Evolutionary conservation across 2,888 invertebrate species (phyloP), one percentile per base, ranked within the genome.

Genomic region (Dolomedes plantarius): DNA sequence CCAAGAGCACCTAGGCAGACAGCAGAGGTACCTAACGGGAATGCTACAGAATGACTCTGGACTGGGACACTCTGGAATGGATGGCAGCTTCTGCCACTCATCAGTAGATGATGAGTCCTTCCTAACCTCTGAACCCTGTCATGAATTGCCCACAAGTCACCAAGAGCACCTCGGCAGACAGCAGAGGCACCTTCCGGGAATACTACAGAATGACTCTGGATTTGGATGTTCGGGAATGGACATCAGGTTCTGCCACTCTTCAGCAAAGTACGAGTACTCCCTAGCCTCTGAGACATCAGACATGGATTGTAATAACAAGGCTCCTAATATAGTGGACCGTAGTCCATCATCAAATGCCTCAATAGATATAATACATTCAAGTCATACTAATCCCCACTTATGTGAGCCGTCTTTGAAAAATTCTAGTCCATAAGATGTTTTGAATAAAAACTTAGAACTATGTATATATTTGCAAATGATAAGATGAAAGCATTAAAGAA

Each of bases 91-190:
- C n/a, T 9, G 67, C 0, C 16, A 23, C 23, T 41, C 50, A 0
- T 3, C 80, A n/a, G 29, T 71, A 67, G 75, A 69, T 74, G 85
- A 73, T 36, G 64, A 31, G 19, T 28, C 39, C 23, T n/a, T 27
- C 32, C 7, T 23, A 0, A 13, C 9, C 23, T n/a, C 31, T 31
- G 56, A 7, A 7, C 72, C 81, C 0, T 81, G 86, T 29, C 81
- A 86, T 50, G 86, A 81, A 13, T 39, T 88, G 13, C 78, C 86
- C 2, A 32, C 65, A 0, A 86, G 88, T n/a, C 88, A 88, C 27
- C 77, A 86, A 32, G 81, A 88, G 41, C 88, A 88, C 32, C 71
- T 88, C 31, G 50, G 73, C 3, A 72, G 64, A 5, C 79, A 77
- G 5, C 78, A 88, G 27, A 65, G 80, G 29, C 81, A 88, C 41